phyloP scores from a whole-genome alignment of 2,113 vertebrate genomes.

The Tupaia chinensis region DNA sequence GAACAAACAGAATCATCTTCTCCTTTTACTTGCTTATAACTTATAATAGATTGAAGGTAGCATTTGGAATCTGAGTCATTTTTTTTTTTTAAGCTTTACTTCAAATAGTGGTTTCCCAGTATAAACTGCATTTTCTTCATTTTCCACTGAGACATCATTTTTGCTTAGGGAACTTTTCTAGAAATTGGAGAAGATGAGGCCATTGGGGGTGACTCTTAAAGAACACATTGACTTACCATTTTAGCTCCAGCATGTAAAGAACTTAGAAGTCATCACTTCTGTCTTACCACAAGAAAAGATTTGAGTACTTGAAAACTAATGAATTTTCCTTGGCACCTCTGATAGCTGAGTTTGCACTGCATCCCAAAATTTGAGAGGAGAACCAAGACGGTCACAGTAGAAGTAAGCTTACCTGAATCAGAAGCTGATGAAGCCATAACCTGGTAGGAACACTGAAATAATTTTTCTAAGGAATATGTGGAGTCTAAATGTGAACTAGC shows the following conservation, averaged over 20 bases:
- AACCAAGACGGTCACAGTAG: neutral
- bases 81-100: neutral
- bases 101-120: neutral
- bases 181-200: neutral
- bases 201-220: neutral
- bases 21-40: neutral
- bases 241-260: neutral
- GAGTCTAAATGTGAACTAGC: neutral
- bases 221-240: neutral
- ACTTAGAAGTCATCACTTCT: neutral
- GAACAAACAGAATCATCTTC: neutral
- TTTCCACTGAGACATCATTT: neutral
- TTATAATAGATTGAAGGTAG: neutral
- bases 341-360: neutral
- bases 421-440: neutral
- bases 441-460: neutral
- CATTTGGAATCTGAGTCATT: neutral
- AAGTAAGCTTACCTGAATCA: neutral
- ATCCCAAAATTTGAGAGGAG: neutral
- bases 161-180: neutral
- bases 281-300: neutral
- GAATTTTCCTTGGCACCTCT: neutral
- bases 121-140: neutral
- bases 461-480: neutral
- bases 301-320: neutral